A percentile compares a stretch with the other conserved stretches of the same genome.
These are phyloP conservation scores for Sitta europaea DNA, from an alignment of 2,113 vertebrate genomes.

Conservation along the genomic window DNA sequence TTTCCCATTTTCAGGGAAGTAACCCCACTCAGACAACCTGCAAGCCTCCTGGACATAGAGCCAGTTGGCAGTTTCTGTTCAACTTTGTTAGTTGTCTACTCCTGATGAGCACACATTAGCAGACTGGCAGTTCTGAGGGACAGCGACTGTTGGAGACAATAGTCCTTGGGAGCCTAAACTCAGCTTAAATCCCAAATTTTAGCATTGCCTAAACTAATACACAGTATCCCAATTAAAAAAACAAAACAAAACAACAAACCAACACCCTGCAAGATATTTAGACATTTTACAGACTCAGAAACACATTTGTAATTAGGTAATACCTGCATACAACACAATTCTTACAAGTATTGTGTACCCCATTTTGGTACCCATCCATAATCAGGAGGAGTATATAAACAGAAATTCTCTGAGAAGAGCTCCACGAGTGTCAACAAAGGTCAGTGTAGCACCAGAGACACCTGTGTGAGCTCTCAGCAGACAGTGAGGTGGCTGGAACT, in stretches of 20 bases:
- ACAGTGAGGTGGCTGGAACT: not conserved
- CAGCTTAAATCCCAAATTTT: not conserved
- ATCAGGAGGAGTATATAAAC: not conserved
- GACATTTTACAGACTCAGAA: not conserved
- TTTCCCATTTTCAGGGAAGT: not conserved
- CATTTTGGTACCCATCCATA: not conserved
- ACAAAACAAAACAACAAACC: not conserved
- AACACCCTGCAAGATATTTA: not conserved
- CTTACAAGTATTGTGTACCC: rapidly evolving
- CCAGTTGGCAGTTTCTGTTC: not conserved
- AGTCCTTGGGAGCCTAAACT: not conserved
- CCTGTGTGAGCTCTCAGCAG: rapidly evolving
- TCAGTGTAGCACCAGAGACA: not conserved
- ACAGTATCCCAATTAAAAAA: not conserved
- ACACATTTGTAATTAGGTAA: not conserved
- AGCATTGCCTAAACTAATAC: not conserved
- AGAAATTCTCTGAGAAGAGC: not conserved
- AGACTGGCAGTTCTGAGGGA: not conserved
- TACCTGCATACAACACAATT: not conserved
- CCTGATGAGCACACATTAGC: not conserved
- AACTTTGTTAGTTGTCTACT: not conserved
- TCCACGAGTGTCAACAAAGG: not conserved
- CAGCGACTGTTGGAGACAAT: not conserved
- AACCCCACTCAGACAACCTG: not conserved
- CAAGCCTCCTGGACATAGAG: not conserved